These are phyloP conservation scores for Hesperia comma DNA, from an alignment of 2,888 invertebrate genomes.

Conservation along the genomic window DNA sequence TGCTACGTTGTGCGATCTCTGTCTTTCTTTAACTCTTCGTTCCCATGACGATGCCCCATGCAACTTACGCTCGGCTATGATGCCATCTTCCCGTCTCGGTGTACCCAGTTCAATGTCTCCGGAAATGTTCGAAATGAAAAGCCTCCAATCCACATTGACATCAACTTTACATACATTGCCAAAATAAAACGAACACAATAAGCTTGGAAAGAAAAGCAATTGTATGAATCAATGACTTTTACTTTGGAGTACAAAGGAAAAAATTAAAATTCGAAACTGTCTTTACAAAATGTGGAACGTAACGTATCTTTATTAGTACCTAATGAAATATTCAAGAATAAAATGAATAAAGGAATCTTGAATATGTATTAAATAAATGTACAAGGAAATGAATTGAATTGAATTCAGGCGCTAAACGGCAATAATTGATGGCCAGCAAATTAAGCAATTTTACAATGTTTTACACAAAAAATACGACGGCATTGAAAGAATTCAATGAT, in stretches of 20 bases:
- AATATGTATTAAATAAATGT: conserved; percentile 3
- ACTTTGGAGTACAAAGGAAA: conserved; percentile 4
- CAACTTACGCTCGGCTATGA: conserved; percentile 51
- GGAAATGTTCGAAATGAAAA: conserved; percentile 34
- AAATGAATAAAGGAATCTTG: no score
- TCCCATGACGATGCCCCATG: conserved; percentile 68
- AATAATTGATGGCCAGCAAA: no score
- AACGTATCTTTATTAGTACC: no score
- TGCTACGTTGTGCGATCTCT: conserved; percentile 79
- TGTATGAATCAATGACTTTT: conserved; percentile 31
- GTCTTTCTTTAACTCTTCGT: conserved; percentile 51
- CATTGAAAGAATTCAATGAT: no score
- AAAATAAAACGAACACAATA: conserved; percentile 61
- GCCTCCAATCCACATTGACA: conserved; percentile 51
- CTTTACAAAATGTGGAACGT: conserved; percentile 49
- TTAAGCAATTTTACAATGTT: not conserved
- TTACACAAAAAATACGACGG: not conserved
- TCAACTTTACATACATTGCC: conserved; percentile 21
- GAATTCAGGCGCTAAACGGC: no score
- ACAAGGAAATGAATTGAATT: no score
- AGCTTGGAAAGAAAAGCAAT: conserved; percentile 56
- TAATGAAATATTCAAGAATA: no score
- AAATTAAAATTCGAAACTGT: conserved; percentile 45
- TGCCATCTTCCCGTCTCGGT: conserved; percentile 53
- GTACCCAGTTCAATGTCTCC: conserved; percentile 55